Evolutionary conservation across 1,140 invertebrate species (phyloP), one percentile per base, ranked within the genome.

Genomic region (Caerostris darwini): DNA sequence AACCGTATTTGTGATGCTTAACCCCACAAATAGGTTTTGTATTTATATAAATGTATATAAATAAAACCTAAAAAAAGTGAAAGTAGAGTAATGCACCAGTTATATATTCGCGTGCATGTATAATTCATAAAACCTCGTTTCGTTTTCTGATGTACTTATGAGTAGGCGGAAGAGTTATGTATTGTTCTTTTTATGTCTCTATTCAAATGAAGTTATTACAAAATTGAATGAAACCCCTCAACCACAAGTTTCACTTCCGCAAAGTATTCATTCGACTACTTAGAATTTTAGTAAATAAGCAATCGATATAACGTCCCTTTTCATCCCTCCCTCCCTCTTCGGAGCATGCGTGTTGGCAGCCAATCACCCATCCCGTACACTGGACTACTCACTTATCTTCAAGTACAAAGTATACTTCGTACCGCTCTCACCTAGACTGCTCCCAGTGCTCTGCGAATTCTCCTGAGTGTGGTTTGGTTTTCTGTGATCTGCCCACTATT

Each of bases 341-440:
- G 12, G 90, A 91, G 90, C 90, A 91, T 91, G 90, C 90, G 90
- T 69, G n/a, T n/a, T 90, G 14, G 53, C 54, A 17, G n/a, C 53
- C 53, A 69, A 17, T 71, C 88, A 61, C n/a, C 77, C 34, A 14
- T 61, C 56, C 64, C 50, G 64, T 90, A 71, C 88, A 71, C 53
- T 90, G 54, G 88, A 19, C 67, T 90, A 6, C 59, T 71, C 67
- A 17, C 58, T 58, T 88, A 64, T 67, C 69, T 53, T 58, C 10
- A 19, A 12, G 88, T 90, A 90, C 67, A 77, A 77, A 71, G 88
- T 90, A 88, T 34, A 34, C 59, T 58, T 10, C 8, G 4, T 14
- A 53, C 50, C 3, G 17, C 71, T 34, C 34, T 34, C 71, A 64
- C 14, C 61, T 64, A 64, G 61, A 34, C 71, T 6, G 34, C 17